Base-by-base conservation (phyloP, 2,797 vertebrate genomes). In the Onychomys arenicola region DNA sequence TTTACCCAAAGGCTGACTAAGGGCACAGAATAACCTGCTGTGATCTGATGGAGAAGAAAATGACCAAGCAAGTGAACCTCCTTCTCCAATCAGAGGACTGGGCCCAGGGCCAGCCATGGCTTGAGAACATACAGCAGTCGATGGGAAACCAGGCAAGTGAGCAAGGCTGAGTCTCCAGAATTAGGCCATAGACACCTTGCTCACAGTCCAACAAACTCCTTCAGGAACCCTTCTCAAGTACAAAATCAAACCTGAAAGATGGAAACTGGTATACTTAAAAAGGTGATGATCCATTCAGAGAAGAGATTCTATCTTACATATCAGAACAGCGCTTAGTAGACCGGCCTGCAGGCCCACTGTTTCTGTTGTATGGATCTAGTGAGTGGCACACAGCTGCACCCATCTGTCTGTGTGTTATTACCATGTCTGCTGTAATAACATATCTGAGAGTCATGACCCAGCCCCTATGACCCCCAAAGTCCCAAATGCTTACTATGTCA, bases 1-100 rank as follows among this genome's bases (percentile, higher is more conserved):
- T 83, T 76, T 73, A 96, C 96, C 94, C 97, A 90, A 93, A 95
- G 90, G 76, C 52, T 95, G 92, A 95, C 95, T 95, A 89, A 94
- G 92, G 49, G 59, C 71, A 59, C 6, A 21, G 73, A 8, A 81
- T 71, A 94, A 87, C 81, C 95, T 92, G 96, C 94, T 80, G 67
- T 11, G 40, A 77, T 82, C 49, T 0, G 11, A 57, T 2, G 49
- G 37, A 34, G 65, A 93, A 63, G 81, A 89, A 85, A 93, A 92
- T 6, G 49, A 80, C 69, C 83, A 34, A 59, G 89, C 19, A 59
- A 86, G 84, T 76, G 37, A 90, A 69, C 85, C 40, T 27, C 0
- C 59, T 81, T 93, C 73, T 92, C 90, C 84, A 52, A 23, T 40
- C 34, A 49, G 73, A 92, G 52, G 65, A 32, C 91, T 43, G 71